Evolutionary conservation across 2,888 invertebrate genomes (phyloP).

Genomic region (Pseudococcus viburni): DNA sequence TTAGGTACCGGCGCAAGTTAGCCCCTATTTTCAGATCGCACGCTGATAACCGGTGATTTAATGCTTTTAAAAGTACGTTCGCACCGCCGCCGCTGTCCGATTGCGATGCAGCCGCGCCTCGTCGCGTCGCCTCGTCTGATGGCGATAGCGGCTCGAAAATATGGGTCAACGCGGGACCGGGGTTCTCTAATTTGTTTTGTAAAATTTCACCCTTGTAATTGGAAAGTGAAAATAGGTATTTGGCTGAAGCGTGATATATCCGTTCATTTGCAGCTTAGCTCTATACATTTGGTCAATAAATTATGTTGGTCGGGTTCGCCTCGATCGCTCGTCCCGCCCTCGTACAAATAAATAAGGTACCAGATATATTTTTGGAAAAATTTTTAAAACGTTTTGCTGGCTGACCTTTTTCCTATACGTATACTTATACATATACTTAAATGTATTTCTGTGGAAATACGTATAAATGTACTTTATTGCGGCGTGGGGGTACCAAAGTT

Average conservation of each 20-base stretch:
- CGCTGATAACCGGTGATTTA: constrained; percentile 46
- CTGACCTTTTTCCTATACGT: background rate
- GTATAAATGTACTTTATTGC: background rate
- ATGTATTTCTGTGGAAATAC: background rate
- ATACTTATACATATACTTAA: background rate
- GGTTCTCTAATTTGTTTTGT: constrained; percentile 42
- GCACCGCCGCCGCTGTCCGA: background rate
- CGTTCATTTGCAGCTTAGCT: constrained; percentile 28
- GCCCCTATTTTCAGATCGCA: constrained; percentile 17
- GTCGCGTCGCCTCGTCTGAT: background rate
- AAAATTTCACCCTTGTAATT: constrained; percentile 53
- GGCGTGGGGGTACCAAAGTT: background rate
- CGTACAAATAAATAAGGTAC: background rate
- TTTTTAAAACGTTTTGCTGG: background rate
- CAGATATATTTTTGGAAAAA: background rate
- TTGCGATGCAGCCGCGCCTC: background rate
- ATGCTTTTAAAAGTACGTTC: constrained; percentile 29
- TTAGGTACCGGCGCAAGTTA: constrained; percentile 31
- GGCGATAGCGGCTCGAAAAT: too few relatives aligned
- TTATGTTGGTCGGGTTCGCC: background rate
- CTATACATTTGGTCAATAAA: background rate
- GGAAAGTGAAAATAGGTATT: constrained; percentile 54
- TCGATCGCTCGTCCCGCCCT: background rate
- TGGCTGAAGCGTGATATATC: constrained; percentile 29
- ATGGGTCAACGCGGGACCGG: background rate